Percentiles rank a stretch among this genome's conserved stretches.
These are phyloP conservation scores for Pyrrhosoma nymphula DNA, from an alignment of 2,888 invertebrate genomes.

Conservation along the genomic window DNA sequence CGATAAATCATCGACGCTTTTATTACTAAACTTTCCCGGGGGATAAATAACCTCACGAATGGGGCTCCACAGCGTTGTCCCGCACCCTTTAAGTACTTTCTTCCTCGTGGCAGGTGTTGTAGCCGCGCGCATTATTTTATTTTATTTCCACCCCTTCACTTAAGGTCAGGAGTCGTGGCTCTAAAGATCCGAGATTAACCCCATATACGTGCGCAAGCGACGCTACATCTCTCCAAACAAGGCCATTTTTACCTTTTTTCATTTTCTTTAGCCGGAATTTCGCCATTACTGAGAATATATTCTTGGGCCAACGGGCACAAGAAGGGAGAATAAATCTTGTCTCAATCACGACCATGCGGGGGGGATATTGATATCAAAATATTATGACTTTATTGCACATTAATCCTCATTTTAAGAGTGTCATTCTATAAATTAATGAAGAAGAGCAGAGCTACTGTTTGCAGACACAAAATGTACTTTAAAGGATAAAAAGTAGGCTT, in stretches of 20 bases:
- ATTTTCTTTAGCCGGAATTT: neutral
- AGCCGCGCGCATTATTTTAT: neutral
- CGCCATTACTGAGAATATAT: too few species aligned
- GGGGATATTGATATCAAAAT: too few species aligned
- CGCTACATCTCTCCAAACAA: neutral
- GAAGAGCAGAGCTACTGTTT: too few species aligned
- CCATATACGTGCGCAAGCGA: neutral
- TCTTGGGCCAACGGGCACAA: too few species aligned
- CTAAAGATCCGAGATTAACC: neutral
- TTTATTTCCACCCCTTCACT: neutral
- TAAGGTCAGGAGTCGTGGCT: neutral
- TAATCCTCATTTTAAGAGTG: too few species aligned
- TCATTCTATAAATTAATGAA: too few species aligned
- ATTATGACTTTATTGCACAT: too few species aligned
- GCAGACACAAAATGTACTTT: too few species aligned
- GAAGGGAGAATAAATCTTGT: too few species aligned
- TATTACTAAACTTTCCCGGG: slow-evolving; percentile 22
- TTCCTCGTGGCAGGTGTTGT: slow-evolving; percentile 5
- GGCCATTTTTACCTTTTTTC: neutral
- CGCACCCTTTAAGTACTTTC: slow-evolving; percentile 27
- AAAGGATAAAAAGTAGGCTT: too few species aligned
- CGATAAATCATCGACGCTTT: neutral
- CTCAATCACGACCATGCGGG: too few species aligned
- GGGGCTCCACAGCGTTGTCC: neutral
- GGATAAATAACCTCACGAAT: slow-evolving; percentile 12